Evolutionary conservation across 2,888 invertebrate species (phyloP).

Genomic region (Rhorus exstirpatorius): DNA sequence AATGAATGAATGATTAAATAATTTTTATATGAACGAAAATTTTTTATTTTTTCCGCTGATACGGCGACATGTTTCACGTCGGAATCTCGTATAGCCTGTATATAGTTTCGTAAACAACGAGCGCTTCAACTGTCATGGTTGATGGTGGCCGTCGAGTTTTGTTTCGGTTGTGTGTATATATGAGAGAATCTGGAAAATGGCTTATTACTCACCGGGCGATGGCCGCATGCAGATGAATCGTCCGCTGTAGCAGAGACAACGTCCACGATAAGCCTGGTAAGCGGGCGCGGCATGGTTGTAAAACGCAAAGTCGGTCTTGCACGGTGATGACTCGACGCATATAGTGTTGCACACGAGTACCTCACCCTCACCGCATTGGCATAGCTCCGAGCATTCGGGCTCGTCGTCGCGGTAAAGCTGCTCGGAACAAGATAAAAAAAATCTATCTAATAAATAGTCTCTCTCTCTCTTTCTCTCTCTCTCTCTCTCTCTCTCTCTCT

Average conservation of each 20-base stretch:
- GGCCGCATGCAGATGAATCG: constrained; percentile 97
- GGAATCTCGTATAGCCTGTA: not conserved
- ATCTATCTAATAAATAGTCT: not conserved
- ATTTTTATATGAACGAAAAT: not conserved
- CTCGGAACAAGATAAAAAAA: constrained; percentile 25
- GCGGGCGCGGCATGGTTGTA: constrained; percentile 96
- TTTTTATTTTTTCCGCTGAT: not conserved
- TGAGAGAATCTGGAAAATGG: constrained; percentile 47
- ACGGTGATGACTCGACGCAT: constrained; percentile 94
- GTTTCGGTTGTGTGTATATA: constrained; percentile 6
- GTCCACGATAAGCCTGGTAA: constrained; percentile 95
- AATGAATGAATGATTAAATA: not conserved
- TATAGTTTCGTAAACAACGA: not conserved
- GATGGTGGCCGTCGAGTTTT: constrained; percentile 20
- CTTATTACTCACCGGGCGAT: constrained; percentile 87
- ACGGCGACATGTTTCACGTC: too few species aligned
- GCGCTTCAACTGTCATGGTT: constrained; percentile 28
- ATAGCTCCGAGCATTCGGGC: constrained; percentile 96
- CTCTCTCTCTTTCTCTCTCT: too few species aligned
- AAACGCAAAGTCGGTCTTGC: constrained; percentile 95
- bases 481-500: too few species aligned
- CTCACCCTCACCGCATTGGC: constrained; percentile 93
- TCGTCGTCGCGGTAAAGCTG: constrained; percentile 94
- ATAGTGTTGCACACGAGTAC: constrained; percentile 95
- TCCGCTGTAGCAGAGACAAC: constrained; percentile 96